Evolutionary conservation across 2,113 vertebrate genomes (phyloP), one percentile per base, ranked within the genome.

Genomic region (Osmerus mordax): DNA sequence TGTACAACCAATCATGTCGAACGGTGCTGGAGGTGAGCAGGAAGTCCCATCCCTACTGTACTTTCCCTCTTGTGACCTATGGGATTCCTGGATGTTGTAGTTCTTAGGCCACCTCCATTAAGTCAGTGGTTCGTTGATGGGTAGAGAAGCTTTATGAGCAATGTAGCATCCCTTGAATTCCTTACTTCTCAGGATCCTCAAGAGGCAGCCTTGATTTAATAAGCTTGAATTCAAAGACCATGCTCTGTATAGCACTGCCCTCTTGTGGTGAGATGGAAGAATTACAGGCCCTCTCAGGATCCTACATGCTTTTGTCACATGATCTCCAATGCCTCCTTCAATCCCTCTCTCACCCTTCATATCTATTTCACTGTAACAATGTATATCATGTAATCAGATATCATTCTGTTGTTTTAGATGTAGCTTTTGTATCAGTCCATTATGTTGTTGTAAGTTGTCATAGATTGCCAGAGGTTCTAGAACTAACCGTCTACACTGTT

Each of bases 11-110:
- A 70, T 53, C 74, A 64, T 61, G 28, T 63, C 80, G 75, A 82
- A 73, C 60, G 47, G 54, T 78, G 69, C 28, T 71, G 70, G 72
- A 91, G 88, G 87, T 90, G 87, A 89, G 86, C 67, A 12, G 70
- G 32, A 55, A 71, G 71, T 54, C 23, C 63, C 51, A 28, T 15
- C 59, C 51, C 47, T 41, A 8, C 14, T 18, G 21, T 9, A 28
- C 32, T 28, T 54, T n/a, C 18, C 32, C 56, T 51, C 13, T 70
- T 59, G 28, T 41, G 64, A 47, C 64, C 18, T 6, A 2, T 19
- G 21, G 11, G 21, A 8, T 12, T 21, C 21, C 18, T 60, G n/a
- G 60, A 5, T 14, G 6, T 8, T 62, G 60, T 62, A 14, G 9
- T 62, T 15, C 15, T 29, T 29, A 29, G 25, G 28, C 21, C 25